These are phyloP conservation scores for Protula sp. DNA, from an alignment of 2,888 invertebrate species.

Conservation along the genomic window DNA sequence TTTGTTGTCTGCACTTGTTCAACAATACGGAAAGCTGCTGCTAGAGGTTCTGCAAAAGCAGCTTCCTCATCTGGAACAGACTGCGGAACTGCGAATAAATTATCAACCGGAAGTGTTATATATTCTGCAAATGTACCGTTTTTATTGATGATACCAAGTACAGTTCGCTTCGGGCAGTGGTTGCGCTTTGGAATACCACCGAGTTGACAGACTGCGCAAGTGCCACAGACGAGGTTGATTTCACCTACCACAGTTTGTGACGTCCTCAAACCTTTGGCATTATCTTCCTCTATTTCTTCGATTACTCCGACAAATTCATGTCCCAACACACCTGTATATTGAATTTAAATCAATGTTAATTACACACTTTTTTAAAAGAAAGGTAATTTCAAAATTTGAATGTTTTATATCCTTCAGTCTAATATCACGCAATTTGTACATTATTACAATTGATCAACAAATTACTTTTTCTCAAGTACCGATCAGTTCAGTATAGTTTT, in stretches of 20 bases:
- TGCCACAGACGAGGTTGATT: background rate
- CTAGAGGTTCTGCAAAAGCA: constrained; percentile 22
- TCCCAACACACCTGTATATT: constrained; percentile 14
- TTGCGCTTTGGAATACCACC: constrained; percentile 12
- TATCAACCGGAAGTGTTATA: constrained; percentile 14
- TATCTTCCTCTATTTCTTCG: constrained; percentile 8
- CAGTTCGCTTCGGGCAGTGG: constrained; percentile 17
- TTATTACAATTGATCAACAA: no score
- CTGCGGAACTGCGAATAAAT: constrained; percentile 16
- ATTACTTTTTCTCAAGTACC: no score
- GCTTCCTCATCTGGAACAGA: constrained; percentile 14
- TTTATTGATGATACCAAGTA: constrained; percentile 21
- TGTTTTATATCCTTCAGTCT: no score
- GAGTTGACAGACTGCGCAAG: background rate
- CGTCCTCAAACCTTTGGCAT: background rate
- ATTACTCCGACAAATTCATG: constrained; percentile 24
- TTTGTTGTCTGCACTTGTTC: constrained; percentile 13
- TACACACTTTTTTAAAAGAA: no score
- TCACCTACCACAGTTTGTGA: constrained; percentile 19
- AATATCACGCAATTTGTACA: no score
- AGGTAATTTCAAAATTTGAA: no score
- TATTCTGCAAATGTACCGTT: constrained; percentile 19
- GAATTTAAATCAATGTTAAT: no score
- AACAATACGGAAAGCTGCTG: constrained; percentile 21
- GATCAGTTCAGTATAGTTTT: no score